These are phyloP conservation scores for Spodoptera picta DNA, from an alignment of 2,888 invertebrate species.

Conservation along the genomic window DNA sequence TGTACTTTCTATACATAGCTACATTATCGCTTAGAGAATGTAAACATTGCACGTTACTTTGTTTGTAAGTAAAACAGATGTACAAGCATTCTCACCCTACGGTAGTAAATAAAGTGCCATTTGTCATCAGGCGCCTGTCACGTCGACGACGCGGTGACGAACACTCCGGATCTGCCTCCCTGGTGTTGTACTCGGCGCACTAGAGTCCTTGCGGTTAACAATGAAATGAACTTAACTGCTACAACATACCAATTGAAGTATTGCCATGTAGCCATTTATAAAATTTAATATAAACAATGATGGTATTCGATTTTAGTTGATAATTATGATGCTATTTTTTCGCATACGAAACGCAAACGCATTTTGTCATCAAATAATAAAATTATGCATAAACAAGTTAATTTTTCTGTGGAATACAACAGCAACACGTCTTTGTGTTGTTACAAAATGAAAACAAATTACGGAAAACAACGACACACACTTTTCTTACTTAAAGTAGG, in stretches of 20 bases:
- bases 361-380: background rate
- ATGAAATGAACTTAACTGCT: conserved; percentile 16
- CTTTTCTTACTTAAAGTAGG: conserved; percentile 69
- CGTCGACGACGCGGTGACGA: conserved; percentile 23
- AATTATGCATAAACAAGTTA: background rate
- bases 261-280: background rate
- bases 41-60: conserved; percentile 7
- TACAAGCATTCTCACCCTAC: conserved; percentile 17
- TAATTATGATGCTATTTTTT: no score
- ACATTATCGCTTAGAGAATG: background rate
- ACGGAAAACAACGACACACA: conserved; percentile 59
- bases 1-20: background rate
- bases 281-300: no score
- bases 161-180: conserved; percentile 18
- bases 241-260: background rate
- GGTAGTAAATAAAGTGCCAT: conserved; percentile 36
- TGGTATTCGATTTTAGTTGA: no score
- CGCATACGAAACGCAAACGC: no score
- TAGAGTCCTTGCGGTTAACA: conserved; percentile 16
- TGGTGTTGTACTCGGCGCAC: conserved; percentile 3
- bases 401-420: conserved; percentile 16
- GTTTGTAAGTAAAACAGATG: conserved; percentile 18
- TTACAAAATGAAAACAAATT: conserved; percentile 50
- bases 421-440: conserved; percentile 24
- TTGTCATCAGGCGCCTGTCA: conserved; percentile 40